Evolutionary conservation across 2,888 invertebrate species (phyloP), one percentile per base, ranked within the genome.

Genomic region (Cylloceria caligata): DNA sequence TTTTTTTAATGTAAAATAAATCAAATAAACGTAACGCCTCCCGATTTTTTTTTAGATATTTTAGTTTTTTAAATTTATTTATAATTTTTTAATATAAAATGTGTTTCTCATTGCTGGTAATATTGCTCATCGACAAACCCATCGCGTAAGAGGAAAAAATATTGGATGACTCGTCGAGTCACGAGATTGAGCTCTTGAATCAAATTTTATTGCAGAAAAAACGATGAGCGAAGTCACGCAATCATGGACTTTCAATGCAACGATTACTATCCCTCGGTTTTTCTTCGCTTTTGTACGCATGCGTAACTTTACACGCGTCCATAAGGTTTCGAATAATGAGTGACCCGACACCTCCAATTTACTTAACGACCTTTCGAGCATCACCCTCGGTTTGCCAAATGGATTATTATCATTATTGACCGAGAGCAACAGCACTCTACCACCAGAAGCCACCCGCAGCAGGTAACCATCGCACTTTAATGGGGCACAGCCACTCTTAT

Each of bases 341-440:
- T 75, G 82, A 69, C 68, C 69, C 74, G 67, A 82, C 85, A 80
- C 84, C 82, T 82, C 81, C 83, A 87, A 89, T 88, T 88, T 88
- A 77, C 75, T 87, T 84, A 87, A 89, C 83, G 84, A 86, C 65
- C 60, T 47, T 52, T 81, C 73, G 60, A 67, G 30, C 67, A 49
- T 75, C 75, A 73, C 81, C 67, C 11, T 39, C 62, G 52, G 71
- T 68, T 74, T 67, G 81, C 84, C 80, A 87, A 88, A 87, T 86
- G 87, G 80, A 49, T 85, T 77, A 86, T 88, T 88, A 88, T 82
- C 84, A 72, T 88, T 88, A 86, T 87, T 87, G 84, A 83, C 86
- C 83, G 62, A 80, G 68, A 80, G 80, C 82, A 83, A 47, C 49
- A 45, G 64, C 64, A 73, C 73, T 68, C 36, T 64, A 45, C 49